phyloP scores from a whole-genome alignment of 2,888 invertebrate species.

The Drosophila multiciliata region DNA sequence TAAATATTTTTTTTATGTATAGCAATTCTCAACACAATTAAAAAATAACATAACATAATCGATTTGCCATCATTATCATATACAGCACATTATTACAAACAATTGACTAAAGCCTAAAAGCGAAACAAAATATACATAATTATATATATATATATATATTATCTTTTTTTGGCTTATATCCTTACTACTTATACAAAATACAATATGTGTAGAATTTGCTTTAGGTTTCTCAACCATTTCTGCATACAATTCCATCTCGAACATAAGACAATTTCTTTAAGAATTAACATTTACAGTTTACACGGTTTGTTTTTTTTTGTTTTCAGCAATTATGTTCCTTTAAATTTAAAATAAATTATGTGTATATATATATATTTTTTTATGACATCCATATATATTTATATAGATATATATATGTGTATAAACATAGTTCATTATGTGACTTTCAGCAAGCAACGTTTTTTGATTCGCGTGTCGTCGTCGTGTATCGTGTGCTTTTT shows the following conservation, averaged over 20 bases:
- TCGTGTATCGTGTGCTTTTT: constrained; percentile 51
- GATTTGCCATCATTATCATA: constrained; percentile 56
- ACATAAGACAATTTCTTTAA: constrained; percentile 52
- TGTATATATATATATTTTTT: constrained; percentile 63
- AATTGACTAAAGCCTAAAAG: constrained; percentile 77
- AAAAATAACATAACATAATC: constrained; percentile 69
- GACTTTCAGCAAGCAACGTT: constrained; percentile 81
- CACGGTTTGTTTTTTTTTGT: constrained; percentile 53
- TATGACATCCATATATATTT: constrained; percentile 45
- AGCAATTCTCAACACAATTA: constrained; percentile 64
- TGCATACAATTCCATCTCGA: constrained; percentile 37
- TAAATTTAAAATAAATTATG: constrained; percentile 76
- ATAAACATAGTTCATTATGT: constrained; percentile 60
- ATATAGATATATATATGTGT: constrained; percentile 40
- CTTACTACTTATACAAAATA: constrained; percentile 50
- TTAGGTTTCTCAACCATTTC: constrained; percentile 30
- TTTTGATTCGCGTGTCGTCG: constrained; percentile 63
- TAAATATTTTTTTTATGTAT: constrained; percentile 18
- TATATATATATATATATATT: constrained; percentile 32
- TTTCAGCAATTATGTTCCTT: constrained; percentile 84
- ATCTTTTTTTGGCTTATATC: constrained; percentile 49
- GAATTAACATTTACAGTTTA: constrained; percentile 45
- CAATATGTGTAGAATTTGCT: constrained; percentile 36
- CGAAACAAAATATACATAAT: constrained; percentile 59
- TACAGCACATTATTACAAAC: constrained; percentile 67